Conservation (phyloP, 2,113 vertebrate species). For the Ageneiosus marmoratus region DNA sequence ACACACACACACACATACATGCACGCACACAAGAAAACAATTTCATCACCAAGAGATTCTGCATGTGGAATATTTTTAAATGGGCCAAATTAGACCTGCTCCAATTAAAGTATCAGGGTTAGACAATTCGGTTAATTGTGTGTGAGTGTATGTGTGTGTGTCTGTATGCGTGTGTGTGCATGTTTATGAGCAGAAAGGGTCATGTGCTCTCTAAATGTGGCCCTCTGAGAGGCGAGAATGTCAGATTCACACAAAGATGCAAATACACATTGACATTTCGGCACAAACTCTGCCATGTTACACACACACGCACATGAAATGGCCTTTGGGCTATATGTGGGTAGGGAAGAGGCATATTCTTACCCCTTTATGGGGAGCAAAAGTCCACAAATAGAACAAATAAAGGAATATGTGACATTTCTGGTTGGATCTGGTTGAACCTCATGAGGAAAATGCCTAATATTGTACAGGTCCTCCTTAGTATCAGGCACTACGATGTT, state of each 20-base stretch:
- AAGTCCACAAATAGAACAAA: not conserved
- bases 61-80: conserved; percentile 27
- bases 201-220: conserved; percentile 13
- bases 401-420: no score
- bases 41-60: not conserved
- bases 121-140: conserved; percentile 4
- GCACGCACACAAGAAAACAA: not conserved
- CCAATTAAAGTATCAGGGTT: conserved; percentile 4
- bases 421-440: not conserved
- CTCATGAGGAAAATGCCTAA: not conserved
- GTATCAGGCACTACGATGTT: no score
- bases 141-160: not conserved
- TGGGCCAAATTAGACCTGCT: conserved; percentile 8
- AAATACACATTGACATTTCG: conserved; percentile 29
- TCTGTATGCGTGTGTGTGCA: not conserved
- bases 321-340: not conserved
- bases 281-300: conserved; percentile 3
- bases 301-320: not conserved
- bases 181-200: not conserved
- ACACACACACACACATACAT: not conserved
- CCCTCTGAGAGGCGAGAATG: conserved; percentile 15
- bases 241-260: conserved; percentile 27
- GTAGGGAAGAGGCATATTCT: not conserved
- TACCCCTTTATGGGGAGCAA: not conserved
- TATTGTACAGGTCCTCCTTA: no score